Conservation (phyloP, 2,113 vertebrate species). For the Eclectus roratus region DNA sequence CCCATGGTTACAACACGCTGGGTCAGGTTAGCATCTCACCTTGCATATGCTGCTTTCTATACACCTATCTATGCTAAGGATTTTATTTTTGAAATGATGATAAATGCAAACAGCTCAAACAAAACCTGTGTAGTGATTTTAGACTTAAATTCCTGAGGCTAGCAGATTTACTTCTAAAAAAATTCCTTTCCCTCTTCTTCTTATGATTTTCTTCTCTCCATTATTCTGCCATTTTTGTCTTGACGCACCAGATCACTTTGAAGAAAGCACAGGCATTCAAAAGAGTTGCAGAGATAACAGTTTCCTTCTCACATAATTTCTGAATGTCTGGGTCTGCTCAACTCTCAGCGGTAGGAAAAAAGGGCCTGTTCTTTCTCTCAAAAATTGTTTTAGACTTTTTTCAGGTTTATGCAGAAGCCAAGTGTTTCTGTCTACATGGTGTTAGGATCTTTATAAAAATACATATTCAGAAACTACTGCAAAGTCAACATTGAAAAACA, state of each 20-base stretch:
- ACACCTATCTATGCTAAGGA: neutral
- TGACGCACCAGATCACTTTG: neutral
- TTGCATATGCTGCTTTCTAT: neutral
- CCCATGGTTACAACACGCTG: fast-evolving
- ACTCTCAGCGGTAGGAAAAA: neutral
- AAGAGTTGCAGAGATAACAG: neutral
- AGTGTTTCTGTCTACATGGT: neutral
- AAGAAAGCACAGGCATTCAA: neutral
- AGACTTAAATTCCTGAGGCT: neutral
- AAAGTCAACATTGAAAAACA: neutral
- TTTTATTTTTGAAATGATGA: neutral
- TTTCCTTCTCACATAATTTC: neutral
- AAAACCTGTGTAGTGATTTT: neutral
- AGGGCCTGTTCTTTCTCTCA: neutral
- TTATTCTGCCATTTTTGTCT: neutral
- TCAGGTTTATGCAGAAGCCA: neutral
- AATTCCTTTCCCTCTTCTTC: neutral
- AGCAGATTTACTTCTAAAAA: neutral
- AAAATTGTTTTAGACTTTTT: neutral
- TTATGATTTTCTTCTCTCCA: neutral
- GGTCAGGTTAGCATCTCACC: neutral
- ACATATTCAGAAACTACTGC: neutral
- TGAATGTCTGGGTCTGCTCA: neutral
- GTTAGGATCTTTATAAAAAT: neutral
- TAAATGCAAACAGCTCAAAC: neutral